These are phyloP conservation scores for Drosophila baimaii DNA, from an alignment of 1,140 invertebrate species.

Conservation along the genomic window DNA sequence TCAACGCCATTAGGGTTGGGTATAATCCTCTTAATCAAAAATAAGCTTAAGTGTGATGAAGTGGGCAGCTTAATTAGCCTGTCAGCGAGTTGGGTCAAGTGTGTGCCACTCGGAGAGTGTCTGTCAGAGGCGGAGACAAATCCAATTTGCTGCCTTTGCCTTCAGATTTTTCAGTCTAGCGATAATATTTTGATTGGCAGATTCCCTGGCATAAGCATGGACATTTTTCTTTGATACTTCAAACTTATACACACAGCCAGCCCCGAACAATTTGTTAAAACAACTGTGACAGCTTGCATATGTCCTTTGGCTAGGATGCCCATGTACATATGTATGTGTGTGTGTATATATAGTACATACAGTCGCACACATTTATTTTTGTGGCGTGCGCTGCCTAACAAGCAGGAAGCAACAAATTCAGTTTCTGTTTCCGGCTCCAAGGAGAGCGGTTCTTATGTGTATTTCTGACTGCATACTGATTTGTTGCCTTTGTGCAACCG, in stretches of 20 bases:
- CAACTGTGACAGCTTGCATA: slow-evolving; percentile 84
- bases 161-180: slow-evolving; percentile 22
- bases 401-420: slow-evolving; percentile 83
- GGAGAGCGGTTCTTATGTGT: slow-evolving; percentile 36
- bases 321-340: slow-evolving; percentile 2
- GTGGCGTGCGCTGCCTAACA: slow-evolving; percentile 80
- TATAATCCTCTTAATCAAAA: slow-evolving; percentile 59
- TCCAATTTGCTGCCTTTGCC: slow-evolving; percentile 19
- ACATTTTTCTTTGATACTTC: slow-evolving; percentile 38
- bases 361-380: slow-evolving; percentile 51
- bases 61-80: slow-evolving; percentile 69
- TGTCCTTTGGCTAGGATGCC: slow-evolving; percentile 63
- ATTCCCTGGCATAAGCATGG: slow-evolving; percentile 26
- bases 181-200: slow-evolving; percentile 59
- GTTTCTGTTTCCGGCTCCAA: slow-evolving; percentile 75
- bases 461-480: slow-evolving; percentile 83
- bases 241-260: slow-evolving; percentile 15
- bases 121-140: slow-evolving; percentile 7
- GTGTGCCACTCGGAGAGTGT: slow-evolving; percentile 1
- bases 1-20: slow-evolving; percentile 24
- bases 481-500: slow-evolving; percentile 78
- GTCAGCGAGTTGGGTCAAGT: slow-evolving; percentile 59
- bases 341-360: slow-evolving; percentile 7
- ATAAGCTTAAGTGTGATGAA: slow-evolving; percentile 67
- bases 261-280: slow-evolving; percentile 82